These are phyloP conservation scores for Artibeus jamaicensis DNA, from an alignment of 2,797 vertebrate genomes.

Conservation along the genomic window DNA sequence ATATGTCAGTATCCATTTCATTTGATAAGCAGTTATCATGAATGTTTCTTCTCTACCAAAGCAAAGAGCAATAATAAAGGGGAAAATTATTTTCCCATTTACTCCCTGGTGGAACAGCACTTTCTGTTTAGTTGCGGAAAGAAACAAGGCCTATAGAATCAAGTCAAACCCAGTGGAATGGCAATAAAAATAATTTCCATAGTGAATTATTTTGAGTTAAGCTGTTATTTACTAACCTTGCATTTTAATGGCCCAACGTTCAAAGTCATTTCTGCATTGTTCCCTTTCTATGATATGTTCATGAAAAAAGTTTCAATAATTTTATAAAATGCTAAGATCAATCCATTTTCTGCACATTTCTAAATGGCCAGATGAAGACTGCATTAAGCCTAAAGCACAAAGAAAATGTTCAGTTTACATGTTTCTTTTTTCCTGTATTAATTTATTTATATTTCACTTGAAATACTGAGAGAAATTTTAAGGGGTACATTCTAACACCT, in stretches of 20 bases:
- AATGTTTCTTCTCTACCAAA: not conserved
- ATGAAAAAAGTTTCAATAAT: not conserved
- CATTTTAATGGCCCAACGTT: not conserved
- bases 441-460: not conserved
- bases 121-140: not conserved
- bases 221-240: not conserved
- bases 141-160: not conserved
- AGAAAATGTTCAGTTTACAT: not conserved
- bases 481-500: not conserved
- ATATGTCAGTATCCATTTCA: not conserved
- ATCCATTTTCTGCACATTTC: not conserved
- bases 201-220: not conserved
- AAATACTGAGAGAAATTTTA: not conserved
- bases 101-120: not conserved
- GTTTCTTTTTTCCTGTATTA: not conserved
- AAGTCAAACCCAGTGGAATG: not conserved
- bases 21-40: constrained; percentile 25
- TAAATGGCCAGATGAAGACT: not conserved
- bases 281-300: not conserved
- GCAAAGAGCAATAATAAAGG: not conserved
- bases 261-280: not conserved
- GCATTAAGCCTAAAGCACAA: not conserved
- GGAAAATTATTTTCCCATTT: not conserved
- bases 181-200: not conserved
- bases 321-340: not conserved